phyloP scores from a whole-genome alignment of 2,113 vertebrate genomes.

The Barnardius zonarius region DNA sequence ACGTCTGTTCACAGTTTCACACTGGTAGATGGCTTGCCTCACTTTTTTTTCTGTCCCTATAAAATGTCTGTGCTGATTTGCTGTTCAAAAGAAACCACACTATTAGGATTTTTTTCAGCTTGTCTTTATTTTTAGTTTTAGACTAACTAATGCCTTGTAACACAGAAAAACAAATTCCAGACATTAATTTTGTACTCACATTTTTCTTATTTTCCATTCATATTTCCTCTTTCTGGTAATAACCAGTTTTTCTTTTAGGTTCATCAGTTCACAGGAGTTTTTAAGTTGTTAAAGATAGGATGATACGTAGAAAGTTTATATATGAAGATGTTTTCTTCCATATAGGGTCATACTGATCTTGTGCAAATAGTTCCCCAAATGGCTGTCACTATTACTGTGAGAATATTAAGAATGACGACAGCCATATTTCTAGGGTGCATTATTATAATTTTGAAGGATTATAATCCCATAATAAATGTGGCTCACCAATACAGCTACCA shows the following conservation, averaged over 20 bases:
- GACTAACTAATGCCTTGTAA: background rate
- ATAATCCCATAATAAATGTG: background rate
- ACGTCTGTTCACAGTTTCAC: background rate
- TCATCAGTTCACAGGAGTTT: background rate
- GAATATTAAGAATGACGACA: background rate
- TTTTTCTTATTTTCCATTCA: constrained; percentile 38
- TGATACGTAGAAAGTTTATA: background rate
- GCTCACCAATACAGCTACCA: background rate
- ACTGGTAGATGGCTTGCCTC: background rate
- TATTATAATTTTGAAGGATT: background rate
- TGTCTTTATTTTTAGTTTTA: constrained; percentile 53
- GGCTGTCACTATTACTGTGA: background rate
- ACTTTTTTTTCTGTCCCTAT: background rate
- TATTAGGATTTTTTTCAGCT: constrained; percentile 18
- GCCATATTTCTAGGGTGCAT: background rate
- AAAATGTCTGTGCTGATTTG: constrained; percentile 18
- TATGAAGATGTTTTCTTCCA: background rate
- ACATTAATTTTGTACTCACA: background rate
- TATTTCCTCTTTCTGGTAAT: constrained; percentile 35
- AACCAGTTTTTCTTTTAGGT: background rate
- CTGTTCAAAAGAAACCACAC: constrained; percentile 20
- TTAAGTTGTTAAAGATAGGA: background rate
- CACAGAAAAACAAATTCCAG: background rate
- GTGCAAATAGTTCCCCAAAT: background rate
- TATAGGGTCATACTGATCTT: background rate